A percentile compares a stretch with the other conserved stretches of the same genome.
These are phyloP conservation scores for Caenorhabditis japonica DNA, from an alignment of 2,888 invertebrate genomes.

Conservation along the genomic window DNA sequence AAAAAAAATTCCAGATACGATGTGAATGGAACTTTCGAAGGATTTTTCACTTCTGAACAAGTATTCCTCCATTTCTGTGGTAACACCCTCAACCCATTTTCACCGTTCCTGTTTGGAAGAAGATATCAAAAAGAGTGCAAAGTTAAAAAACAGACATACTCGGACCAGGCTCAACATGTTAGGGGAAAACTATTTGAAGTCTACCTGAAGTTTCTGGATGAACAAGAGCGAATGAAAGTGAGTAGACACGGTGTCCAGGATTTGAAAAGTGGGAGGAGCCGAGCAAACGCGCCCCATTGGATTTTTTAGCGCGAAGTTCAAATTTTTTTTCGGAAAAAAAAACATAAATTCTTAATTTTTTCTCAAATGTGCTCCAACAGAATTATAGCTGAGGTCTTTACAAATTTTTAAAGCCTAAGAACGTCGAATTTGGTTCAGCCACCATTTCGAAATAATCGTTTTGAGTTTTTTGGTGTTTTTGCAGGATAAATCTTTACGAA, in stretches of 20 bases:
- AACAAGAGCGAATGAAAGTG: conserved; percentile 20
- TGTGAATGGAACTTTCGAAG: conserved; percentile 44
- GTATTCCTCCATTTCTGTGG: conserved; percentile 24
- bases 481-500: too few species aligned
- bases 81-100: conserved; percentile 9
- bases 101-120: conserved; percentile 42
- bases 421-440: too few species aligned
- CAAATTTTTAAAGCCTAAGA: too few species aligned
- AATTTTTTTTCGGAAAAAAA: too few species aligned
- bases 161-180: neutral
- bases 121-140: conserved; percentile 19
- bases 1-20: conserved; percentile 27
- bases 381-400: too few species aligned
- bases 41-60: conserved; percentile 20
- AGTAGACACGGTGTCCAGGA: neutral
- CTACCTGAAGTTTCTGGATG: conserved; percentile 32
- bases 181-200: conserved; percentile 40
- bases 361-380: too few species aligned
- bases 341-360: too few species aligned
- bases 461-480: too few species aligned
- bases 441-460: too few species aligned
- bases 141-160: conserved; percentile 9
- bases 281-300: too few species aligned
- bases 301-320: too few species aligned
- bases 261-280: neutral